Base-by-base conservation (phyloP, 2,888 invertebrate species). In the Alentia gelatinosa region DNA sequence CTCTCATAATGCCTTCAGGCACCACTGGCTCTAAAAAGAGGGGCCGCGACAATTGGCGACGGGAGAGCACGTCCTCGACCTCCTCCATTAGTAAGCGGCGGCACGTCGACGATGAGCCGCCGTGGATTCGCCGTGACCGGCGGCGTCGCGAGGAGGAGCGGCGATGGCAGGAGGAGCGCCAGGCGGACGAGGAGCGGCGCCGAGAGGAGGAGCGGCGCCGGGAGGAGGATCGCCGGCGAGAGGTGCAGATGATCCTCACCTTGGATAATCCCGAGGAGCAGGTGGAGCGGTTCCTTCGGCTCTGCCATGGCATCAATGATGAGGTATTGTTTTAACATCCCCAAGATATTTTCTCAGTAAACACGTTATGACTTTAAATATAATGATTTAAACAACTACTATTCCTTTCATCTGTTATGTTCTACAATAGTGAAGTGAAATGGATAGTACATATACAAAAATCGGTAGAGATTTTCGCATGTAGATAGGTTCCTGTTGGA, bases 221-320 rank as follows among this genome's bases (percentile, higher is more conserved):
- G n/a, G 89, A 68, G 74, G 39, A 33, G 40, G 68, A 90, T 23
- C 9, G 37, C 83, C 79, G 83, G 19, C 40, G 40, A 33, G 89
- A 89, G 39, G 42, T 83, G 39, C 75, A 30, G 50, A 88, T 33
- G 68, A 95, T 95, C 12, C 90, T 95, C 35, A 93, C 94, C 0
- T 47, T 95, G 33, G 93, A 94, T 83, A 94, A 95, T 91, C 94
- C 94, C 1, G 90, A 93, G 39, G 94, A 95, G 68, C 94, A 94
- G 90, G 93, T 94, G 19, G 89, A 93, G n/a, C 91, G 94, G 56
- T 94, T 95, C 89, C 89, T 95, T 35, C 90, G 74, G 12, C 30
- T 90, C 1, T 47, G 68, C 30, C 26, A 33, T 12, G 86, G 86
- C 26, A 3, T n/a, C 19, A 56, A 19, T 56, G 56, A 56, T n/a